Evolutionary conservation across 2,797 vertebrate genomes (phyloP).

Genomic region (Darevskia mixta): DNA sequence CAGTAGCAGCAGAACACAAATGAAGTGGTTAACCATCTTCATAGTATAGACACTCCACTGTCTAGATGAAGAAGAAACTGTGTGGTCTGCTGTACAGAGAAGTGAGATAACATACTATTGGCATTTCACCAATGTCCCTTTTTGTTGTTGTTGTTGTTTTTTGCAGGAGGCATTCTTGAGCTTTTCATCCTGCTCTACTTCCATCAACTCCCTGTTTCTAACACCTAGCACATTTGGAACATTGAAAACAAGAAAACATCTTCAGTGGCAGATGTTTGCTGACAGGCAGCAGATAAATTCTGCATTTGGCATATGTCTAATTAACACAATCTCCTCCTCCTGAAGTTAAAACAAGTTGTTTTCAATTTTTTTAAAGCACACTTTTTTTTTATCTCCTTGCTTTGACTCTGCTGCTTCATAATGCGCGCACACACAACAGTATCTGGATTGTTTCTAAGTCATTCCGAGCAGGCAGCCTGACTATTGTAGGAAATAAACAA

Average conservation of each 20-base stretch:
- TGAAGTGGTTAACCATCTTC: neutral
- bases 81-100: neutral
- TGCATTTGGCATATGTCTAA: conserved; percentile 59
- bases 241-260: conserved; percentile 29
- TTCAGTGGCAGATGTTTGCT: conserved; percentile 50
- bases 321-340: conserved; percentile 52
- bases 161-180: neutral
- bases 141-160: too few relatives aligned
- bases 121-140: neutral
- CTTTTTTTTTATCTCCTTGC: conserved; percentile 28
- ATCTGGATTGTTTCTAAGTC: neutral
- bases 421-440: neutral
- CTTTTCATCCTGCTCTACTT: conserved; percentile 2
- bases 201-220: neutral
- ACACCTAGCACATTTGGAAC: conserved; percentile 9
- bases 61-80: neutral
- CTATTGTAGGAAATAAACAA: conserved; percentile 8
- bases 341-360: conserved; percentile 37
- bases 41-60: neutral
- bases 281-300: conserved; percentile 56
- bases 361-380: conserved; percentile 29
- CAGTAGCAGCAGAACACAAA: neutral
- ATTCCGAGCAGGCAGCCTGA: conserved; percentile 8
- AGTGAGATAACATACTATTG: conserved; percentile 4
- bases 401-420: neutral